Base-by-base conservation (phyloP, 2,888 invertebrate species). In the Lycophotia porphyrea region DNA sequence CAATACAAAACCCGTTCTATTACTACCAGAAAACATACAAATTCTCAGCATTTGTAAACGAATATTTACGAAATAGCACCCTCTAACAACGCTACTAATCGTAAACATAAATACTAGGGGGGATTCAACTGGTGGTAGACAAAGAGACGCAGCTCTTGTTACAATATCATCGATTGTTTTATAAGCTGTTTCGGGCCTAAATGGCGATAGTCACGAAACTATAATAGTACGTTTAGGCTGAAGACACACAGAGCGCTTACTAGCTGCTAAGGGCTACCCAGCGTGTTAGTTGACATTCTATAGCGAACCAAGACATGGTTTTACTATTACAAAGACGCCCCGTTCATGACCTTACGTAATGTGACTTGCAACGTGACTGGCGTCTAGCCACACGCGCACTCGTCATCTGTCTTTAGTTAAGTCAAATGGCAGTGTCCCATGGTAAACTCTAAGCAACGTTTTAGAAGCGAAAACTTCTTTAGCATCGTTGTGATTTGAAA, bases 71-170 rank as follows among this genome's bases (percentile, higher is more conserved):
- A 78, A 80, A 74, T 70, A 76, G 84, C 66, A 74, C 69, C 73
- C 74, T 72, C 71, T 82, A 80, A 84, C 85, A 76, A 76, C 52
- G 66, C 49, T 72, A 76, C 78, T 87, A 76, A 84, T 80, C 87
- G 74, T 82, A 87, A 85, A 87, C 78, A 86, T 85, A 85, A 86
- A 81, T 81, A 81, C 74, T 72, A 68, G 52, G 64, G 73, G 75
- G 67, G 71, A 61, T 69, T 84, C 87, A 87, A 87, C 85, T 84
- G 81, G 84, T 87, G 76, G 82, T 66, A 74, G 55, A 44, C 72
- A 76, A 78, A 77, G 72, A 79, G 72, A 55, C 58, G 31, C 34
- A 66, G 55, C 61, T 77, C 64, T 71, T 74, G 74, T 64, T 44
- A 71, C 75, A 77, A 72, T 65, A 60, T 58, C 31, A 58, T 81